Evolutionary conservation across 2,797 vertebrate genomes (phyloP).

Genomic region (Sphenodon punctatus): DNA sequence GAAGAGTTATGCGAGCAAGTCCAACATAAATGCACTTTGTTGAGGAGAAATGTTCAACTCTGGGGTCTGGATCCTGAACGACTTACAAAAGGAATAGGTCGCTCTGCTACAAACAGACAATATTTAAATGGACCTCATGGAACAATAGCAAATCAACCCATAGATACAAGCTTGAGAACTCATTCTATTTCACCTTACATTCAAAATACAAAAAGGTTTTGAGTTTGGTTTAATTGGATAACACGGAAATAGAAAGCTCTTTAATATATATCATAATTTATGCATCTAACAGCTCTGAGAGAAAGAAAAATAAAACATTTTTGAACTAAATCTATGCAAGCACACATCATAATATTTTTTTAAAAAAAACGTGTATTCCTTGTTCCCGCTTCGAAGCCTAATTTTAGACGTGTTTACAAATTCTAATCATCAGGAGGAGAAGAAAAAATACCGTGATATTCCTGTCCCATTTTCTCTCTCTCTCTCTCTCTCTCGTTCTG

Average conservation of each 20-base stretch:
- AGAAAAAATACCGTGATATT: constrained; percentile 39
- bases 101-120: not conserved
- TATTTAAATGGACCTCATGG: not conserved
- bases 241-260: constrained; percentile 75
- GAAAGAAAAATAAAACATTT: constrained; percentile 3
- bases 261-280: constrained; percentile 76
- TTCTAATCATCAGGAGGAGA: constrained; percentile 51
- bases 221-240: constrained; percentile 78
- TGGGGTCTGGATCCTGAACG: too few relatives aligned
- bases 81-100: not conserved
- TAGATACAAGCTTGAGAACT: not conserved
- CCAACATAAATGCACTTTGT: too few relatives aligned
- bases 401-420: constrained; percentile 80
- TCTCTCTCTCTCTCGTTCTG: constrained; percentile 59
- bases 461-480: constrained; percentile 63
- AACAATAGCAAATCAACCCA: too few relatives aligned
- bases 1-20: too few relatives aligned
- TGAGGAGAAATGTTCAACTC: too few relatives aligned
- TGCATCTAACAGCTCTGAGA: not conserved
- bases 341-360: constrained; percentile 10
- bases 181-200: constrained; percentile 40
- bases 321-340: constrained; percentile 31
- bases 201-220: constrained; percentile 73
- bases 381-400: constrained; percentile 70
- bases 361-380: constrained; percentile 65